Base-by-base conservation (phyloP, 2,113 vertebrate species). In the Xyrauchen texanus region DNA sequence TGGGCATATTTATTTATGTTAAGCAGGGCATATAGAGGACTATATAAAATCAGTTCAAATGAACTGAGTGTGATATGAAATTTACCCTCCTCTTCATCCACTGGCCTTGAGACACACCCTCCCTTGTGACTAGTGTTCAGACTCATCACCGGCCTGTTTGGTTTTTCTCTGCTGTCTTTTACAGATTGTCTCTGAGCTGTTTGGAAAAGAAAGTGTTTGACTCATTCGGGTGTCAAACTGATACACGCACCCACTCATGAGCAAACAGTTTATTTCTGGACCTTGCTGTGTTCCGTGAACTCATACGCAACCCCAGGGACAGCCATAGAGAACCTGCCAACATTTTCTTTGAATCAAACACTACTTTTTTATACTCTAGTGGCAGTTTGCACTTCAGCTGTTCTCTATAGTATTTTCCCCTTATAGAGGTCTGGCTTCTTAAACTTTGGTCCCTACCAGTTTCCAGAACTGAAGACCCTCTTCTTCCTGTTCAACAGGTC, bases 251-350 rank as follows among this genome's bases (percentile, higher is more conserved):
- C 90, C 90, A 89, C 85, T 83, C 89, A 89, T 90, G 88, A 93
- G 91, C 89, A 90, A 89, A 91, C 85, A 86, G 90, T 90, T 92
- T 93, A 91, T 92, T 92, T 92, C 21, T 34, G 21, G 21, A 34
- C 21, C 21, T 34, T 34, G 21, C 21, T 34, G 82, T 83, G 85
- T 88, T 89, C 88, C 82, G 85, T 90, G 87, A 90, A 91, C 89
- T 91, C 76, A 70, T 84, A 79, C 84, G 83, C 88, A 90, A 89
- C 88, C 86, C 89, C 84, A 87, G 89, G 87, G 90, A 91, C 85
- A 87, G 85, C 87, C 85, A 88, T 86, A 83, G 77, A 85, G 85
- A 69, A 79, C 80, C 73, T 88, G 90, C 88, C 88, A 89, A 82
- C 84, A 74, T 13, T 45, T 15, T 53, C 62, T 73, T 62, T 34